Evolutionary conservation across 1,140 invertebrate genomes (phyloP).

Genomic region (Musca vetustissima): DNA sequence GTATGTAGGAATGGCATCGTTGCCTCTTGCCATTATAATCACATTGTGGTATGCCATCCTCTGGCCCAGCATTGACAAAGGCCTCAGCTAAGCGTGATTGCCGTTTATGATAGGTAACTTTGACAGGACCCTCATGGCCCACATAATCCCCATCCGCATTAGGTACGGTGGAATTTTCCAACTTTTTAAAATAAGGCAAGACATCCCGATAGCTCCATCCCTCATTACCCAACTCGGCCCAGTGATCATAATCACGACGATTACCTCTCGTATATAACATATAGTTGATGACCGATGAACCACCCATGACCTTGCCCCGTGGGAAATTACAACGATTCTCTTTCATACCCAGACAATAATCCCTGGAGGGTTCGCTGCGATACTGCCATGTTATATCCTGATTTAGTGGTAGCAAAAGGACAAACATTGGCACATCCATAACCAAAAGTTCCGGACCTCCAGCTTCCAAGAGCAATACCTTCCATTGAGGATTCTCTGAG

Average conservation of each 20-base stretch:
- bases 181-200: constrained; percentile 79
- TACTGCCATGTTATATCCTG: constrained; percentile 69
- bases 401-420: constrained; percentile 66
- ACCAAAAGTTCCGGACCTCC: constrained; percentile 62
- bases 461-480: constrained; percentile 70
- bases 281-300: constrained; percentile 84
- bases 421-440: constrained; percentile 70
- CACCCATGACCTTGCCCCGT: constrained; percentile 77
- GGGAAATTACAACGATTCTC: constrained; percentile 69
- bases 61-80: constrained; percentile 68
- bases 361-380: constrained; percentile 64
- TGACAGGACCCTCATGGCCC: constrained; percentile 61
- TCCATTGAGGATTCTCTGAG: constrained; percentile 63
- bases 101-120: constrained; percentile 60
- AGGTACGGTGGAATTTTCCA: constrained; percentile 68
- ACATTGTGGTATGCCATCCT: constrained; percentile 67
- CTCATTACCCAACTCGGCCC: constrained; percentile 73
- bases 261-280: constrained; percentile 87
- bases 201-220: constrained; percentile 85
- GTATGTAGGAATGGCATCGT: constrained; percentile 67
- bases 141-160: constrained; percentile 61
- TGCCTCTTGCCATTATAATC: constrained; percentile 74
- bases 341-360: constrained; percentile 56
- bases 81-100: constrained; percentile 65
- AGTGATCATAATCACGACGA: constrained; percentile 74